Evolutionary conservation across 2,888 invertebrate species (phyloP).

Genomic region (Cerastis rubricosa): DNA sequence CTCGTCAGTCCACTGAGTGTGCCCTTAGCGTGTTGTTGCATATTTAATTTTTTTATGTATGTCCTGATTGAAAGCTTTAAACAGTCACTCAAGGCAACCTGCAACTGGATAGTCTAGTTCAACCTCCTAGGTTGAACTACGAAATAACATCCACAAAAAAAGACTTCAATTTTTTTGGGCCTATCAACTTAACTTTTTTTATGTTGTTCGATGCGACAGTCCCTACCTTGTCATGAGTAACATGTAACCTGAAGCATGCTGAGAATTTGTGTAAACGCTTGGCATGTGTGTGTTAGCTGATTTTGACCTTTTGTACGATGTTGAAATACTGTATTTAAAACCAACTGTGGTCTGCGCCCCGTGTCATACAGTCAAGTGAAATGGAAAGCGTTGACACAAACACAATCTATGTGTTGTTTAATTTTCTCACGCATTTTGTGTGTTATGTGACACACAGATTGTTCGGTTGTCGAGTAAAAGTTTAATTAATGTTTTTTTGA

Average conservation of each 20-base stretch:
- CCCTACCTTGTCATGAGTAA: background rate
- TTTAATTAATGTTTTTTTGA: constrained; percentile 57
- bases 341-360: background rate
- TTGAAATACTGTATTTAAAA: background rate
- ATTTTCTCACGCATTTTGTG: constrained; percentile 81
- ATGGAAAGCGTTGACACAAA: constrained; percentile 75
- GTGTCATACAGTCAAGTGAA: constrained; percentile 74
- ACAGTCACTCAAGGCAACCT: background rate
- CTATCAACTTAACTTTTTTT: too few species aligned
- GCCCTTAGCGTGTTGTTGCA: background rate
- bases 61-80: background rate
- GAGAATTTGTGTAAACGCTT: background rate
- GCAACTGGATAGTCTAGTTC: background rate
- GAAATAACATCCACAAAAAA: background rate
- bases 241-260: background rate
- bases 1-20: background rate
- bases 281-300: background rate
- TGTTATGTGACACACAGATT: constrained; percentile 56
- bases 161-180: too few species aligned
- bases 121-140: background rate
- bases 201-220: too few species aligned
- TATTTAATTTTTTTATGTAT: background rate
- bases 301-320: background rate
- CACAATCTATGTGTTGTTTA: constrained; percentile 74
- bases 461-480: constrained; percentile 53